Percentiles rank a stretch among this genome's conserved stretches.
Conservation (phyloP, 2,113 vertebrate species). For the Ciconia boyciana region DNA sequence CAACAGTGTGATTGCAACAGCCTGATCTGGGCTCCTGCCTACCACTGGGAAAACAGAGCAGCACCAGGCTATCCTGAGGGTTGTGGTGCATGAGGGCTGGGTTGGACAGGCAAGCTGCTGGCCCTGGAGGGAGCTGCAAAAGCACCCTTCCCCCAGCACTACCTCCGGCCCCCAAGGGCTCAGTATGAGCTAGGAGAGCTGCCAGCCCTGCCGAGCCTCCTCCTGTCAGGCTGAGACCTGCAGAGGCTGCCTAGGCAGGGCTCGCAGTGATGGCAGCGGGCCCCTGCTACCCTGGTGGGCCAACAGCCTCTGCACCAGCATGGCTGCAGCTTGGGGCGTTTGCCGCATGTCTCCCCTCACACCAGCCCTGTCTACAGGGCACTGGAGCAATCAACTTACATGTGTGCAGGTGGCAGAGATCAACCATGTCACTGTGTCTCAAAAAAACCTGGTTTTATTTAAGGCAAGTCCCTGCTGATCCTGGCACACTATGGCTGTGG, state of each 20-base stretch:
- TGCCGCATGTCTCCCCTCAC: accelerated
- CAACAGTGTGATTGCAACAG: not conserved
- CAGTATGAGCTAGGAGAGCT: accelerated
- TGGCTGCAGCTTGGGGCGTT: not conserved
- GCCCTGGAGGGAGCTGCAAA: not conserved
- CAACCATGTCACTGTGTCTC: not conserved
- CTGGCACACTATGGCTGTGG: not conserved
- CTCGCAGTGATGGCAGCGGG: not conserved
- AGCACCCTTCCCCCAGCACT: not conserved
- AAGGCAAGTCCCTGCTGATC: not conserved
- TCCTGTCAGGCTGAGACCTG: not conserved
- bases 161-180: not conserved
- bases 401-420: not conserved
- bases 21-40: not conserved
- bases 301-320: not conserved
- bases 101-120: not conserved
- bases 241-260: not conserved
- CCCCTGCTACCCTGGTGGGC: not conserved
- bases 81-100: not conserved
- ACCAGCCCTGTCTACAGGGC: not conserved
- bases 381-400: accelerated
- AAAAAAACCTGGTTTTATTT: not conserved
- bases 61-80: not conserved
- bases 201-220: not conserved
- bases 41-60: not conserved